phyloP scores from a whole-genome alignment of 2,888 invertebrate genomes.

The Lepidocyrtoides sp. region DNA sequence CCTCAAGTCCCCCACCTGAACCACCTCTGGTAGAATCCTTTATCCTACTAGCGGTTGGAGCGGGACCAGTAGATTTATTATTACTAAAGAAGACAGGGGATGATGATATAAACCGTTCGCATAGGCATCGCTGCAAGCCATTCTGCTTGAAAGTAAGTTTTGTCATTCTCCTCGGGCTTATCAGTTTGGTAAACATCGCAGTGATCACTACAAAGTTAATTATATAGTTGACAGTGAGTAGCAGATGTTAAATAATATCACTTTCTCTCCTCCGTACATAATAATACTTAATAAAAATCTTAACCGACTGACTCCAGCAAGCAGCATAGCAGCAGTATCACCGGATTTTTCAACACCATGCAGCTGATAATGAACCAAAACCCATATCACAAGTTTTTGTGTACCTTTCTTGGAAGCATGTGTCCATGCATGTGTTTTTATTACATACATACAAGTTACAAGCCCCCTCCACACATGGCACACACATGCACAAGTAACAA shows the following conservation, averaged over 20 bases:
- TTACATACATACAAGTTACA: too few relatives aligned
- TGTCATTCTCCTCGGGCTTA: not conserved
- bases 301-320: too few relatives aligned
- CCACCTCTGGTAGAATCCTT: not conserved
- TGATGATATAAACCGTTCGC: conserved; percentile 2
- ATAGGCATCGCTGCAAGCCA: conserved; percentile 1
- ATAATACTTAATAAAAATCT: too few relatives aligned
- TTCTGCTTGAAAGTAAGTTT: not conserved
- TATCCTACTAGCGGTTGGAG: conserved; percentile 14
- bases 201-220: not conserved
- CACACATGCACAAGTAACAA: too few relatives aligned
- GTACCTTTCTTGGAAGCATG: too few relatives aligned
- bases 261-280: too few relatives aligned
- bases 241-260: not conserved
- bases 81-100: not conserved
- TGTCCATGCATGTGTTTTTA: too few relatives aligned
- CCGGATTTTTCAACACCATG: too few relatives aligned
- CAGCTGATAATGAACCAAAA: too few relatives aligned
- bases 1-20: not conserved
- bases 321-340: too few relatives aligned
- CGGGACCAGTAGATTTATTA: conserved; percentile 4
- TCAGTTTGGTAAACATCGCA: not conserved
- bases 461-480: too few relatives aligned
- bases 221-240: not conserved
- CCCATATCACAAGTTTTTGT: too few relatives aligned